Evolutionary conservation across 2,888 invertebrate genomes (phyloP).

Genomic region (Panzeria rudis): DNA sequence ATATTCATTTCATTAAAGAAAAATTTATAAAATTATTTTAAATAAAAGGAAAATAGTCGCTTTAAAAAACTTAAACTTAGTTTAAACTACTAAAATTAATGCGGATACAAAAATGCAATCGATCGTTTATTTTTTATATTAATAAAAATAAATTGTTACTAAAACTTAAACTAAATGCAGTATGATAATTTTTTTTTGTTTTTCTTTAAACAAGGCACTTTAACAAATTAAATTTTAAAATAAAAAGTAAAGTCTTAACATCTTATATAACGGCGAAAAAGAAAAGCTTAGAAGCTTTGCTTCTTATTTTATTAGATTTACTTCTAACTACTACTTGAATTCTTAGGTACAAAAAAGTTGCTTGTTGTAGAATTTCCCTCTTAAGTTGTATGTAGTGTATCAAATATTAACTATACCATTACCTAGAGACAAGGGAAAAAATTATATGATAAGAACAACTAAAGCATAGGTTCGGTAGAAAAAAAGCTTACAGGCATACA

Average conservation of each 20-base stretch:
- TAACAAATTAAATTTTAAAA: conserved; percentile 33
- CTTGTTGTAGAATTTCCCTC: conserved; percentile 43
- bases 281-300: conserved; percentile 37
- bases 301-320: not conserved
- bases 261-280: conserved; percentile 53
- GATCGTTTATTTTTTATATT: conserved; percentile 37
- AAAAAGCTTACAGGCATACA: not conserved
- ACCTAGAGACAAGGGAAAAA: conserved; percentile 31
- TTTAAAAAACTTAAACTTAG: conserved; percentile 46
- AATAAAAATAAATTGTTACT: conserved; percentile 57
- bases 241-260: conserved; percentile 50
- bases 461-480: not conserved
- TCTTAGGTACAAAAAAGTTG: conserved; percentile 61
- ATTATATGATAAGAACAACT: not conserved
- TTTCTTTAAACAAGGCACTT: conserved; percentile 59
- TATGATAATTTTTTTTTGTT: conserved; percentile 32
- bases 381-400: conserved; percentile 44
- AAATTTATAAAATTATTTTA: conserved; percentile 1
- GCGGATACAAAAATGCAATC: conserved; percentile 63
- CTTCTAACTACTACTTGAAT: conserved; percentile 46
- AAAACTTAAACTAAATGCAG: conserved; percentile 69
- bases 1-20: conserved; percentile 44
- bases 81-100: conserved; percentile 43
- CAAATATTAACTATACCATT: conserved; percentile 63
- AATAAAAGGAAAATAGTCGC: conserved; percentile 9